Evolutionary conservation across 2,113 vertebrate genomes (phyloP).

Genomic region (Falcunculus frontatus): DNA sequence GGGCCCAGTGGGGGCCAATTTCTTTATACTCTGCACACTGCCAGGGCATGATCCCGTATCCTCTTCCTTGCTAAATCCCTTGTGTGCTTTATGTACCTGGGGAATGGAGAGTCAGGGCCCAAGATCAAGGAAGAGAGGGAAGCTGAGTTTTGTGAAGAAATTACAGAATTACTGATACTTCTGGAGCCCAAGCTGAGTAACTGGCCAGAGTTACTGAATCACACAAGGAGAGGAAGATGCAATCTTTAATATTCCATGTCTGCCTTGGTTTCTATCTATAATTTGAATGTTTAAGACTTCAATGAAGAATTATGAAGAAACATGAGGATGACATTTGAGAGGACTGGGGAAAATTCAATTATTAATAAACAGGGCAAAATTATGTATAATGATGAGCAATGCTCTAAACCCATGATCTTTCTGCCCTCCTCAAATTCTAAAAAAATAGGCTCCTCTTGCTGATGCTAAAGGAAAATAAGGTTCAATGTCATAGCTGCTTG

Average conservation of each 20-base stretch:
- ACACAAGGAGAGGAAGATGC: accelerated
- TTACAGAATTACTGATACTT: not conserved
- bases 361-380: not conserved
- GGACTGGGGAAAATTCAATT: not conserved
- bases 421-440: not conserved
- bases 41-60: not conserved
- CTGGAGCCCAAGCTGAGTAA: not conserved
- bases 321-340: not conserved
- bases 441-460: not conserved
- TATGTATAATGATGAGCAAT: not conserved
- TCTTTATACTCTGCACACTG: not conserved
- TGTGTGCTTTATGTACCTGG: not conserved
- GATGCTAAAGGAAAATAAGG: not conserved
- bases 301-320: not conserved
- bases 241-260: not conserved
- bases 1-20: not conserved
- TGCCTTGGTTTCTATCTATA: not conserved
- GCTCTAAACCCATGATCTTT: not conserved
- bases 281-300: not conserved
- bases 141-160: not conserved
- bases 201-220: not conserved
- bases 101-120: not conserved
- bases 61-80: not conserved
- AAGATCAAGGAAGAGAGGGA: not conserved
- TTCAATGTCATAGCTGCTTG: accelerated